Evolutionary conservation across 2,888 invertebrate genomes (phyloP).

Genomic region (Eumerus sabulonum): DNA sequence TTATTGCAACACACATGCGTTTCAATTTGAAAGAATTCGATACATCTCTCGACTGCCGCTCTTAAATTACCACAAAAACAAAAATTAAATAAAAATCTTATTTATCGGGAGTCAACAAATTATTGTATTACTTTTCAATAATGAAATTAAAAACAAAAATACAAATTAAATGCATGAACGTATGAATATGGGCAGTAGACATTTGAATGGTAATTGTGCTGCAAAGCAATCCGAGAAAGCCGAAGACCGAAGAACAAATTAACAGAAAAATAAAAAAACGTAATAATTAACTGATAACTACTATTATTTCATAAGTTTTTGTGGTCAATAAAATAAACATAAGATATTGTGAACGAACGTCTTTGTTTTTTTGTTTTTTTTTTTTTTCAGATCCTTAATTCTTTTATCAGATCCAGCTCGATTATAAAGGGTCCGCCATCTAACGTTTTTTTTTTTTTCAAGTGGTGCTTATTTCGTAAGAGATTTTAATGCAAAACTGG

Average conservation of each 20-base stretch:
- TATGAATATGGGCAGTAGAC: constrained; percentile 31
- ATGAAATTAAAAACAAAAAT: constrained; percentile 29
- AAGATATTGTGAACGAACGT: constrained; percentile 52
- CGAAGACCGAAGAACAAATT: constrained; percentile 6
- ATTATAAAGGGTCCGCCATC: too few species aligned
- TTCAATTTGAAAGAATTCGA: constrained; percentile 17
- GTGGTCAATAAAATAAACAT: constrained; percentile 58
- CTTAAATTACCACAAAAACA: neutral
- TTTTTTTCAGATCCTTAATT: too few species aligned
- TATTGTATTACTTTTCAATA: too few species aligned
- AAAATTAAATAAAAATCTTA: neutral
- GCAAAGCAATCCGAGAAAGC: constrained; percentile 26
- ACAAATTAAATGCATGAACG: constrained; percentile 37
- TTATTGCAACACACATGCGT: constrained; percentile 21
- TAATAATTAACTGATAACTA: constrained; percentile 44
- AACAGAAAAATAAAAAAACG: neutral
- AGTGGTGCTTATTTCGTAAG: too few species aligned
- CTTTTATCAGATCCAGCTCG: too few species aligned
- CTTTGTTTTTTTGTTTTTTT: neutral
- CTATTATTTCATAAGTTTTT: constrained; percentile 65
- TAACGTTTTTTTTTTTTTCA: too few species aligned
- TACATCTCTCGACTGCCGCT: constrained; percentile 5
- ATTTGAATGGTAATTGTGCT: constrained; percentile 49
- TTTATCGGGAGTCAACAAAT: constrained; percentile 1
- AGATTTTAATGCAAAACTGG: too few species aligned